Percentiles rank a stretch among this genome's conserved stretches.
These are phyloP conservation scores for Sylvicola cinctus DNA, from an alignment of 2,888 invertebrate genomes.

Conservation along the genomic window DNA sequence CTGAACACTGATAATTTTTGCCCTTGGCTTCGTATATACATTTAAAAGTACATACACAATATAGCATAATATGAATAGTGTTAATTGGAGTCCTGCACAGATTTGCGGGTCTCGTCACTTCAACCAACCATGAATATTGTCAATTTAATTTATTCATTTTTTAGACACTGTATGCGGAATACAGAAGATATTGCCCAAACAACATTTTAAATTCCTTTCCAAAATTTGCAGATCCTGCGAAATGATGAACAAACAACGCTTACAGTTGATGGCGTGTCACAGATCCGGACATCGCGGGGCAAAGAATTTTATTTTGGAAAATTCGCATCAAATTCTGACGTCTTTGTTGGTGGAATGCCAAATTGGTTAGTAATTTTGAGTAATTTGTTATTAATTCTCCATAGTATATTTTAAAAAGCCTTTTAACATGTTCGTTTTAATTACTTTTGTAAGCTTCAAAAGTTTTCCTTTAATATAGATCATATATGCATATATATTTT, in stretches of 20 bases:
- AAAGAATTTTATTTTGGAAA: constrained; percentile 80
- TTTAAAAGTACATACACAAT: too few relatives aligned
- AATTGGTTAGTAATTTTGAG: constrained; percentile 58
- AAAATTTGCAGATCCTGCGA: constrained; percentile 33
- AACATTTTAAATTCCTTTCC: neutral
- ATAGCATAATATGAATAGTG: too few relatives aligned
- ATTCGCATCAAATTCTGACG: constrained; percentile 71
- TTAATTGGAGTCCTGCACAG: too few relatives aligned
- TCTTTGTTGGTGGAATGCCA: constrained; percentile 94
- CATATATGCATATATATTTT: neutral
- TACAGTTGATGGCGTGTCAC: constrained; percentile 64
- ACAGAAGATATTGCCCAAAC: too few relatives aligned
- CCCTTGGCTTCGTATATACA: too few relatives aligned
- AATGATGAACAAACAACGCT: constrained; percentile 68
- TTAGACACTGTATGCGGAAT: too few relatives aligned
- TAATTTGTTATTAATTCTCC: constrained; percentile 8
- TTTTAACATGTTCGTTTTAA: too few relatives aligned
- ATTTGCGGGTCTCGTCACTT: too few relatives aligned
- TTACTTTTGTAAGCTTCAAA: too few relatives aligned
- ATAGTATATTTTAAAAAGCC: neutral
- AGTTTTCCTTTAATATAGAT: neutral
- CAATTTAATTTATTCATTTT: too few relatives aligned
- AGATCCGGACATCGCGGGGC: constrained; percentile 61
- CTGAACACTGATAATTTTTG: too few relatives aligned
- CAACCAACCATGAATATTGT: too few relatives aligned